Base-by-base conservation (phyloP, 2,113 vertebrate species). In the Drymodes brunneopygia region DNA sequence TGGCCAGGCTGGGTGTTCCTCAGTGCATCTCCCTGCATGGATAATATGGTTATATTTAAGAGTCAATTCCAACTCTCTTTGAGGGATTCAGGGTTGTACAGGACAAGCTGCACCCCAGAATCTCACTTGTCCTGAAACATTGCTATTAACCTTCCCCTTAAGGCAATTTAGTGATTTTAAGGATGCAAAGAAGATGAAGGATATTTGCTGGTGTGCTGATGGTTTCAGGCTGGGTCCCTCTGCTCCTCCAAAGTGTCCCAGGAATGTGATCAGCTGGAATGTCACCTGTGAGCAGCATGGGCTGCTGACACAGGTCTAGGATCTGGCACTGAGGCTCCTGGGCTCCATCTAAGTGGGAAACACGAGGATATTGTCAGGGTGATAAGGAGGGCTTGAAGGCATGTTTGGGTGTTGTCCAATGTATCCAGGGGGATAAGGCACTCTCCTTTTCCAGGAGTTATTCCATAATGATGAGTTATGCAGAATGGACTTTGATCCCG, bases 251-350 rank as follows among this genome's bases (percentile, higher is more conserved):
- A 11, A 48, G n/a, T 13, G 3, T 12, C 12, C 71, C 8, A 21
- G 77, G 62, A 58, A 33, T n/a, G 13, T 2, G 29, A 5, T 23
- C 1, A 0, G 42, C 7, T 57, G 31, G 19, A 88, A 35, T 48
- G 3, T 10, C 7, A 0, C 14, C 1, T 0, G 3, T 50, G 66
- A 65, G 33, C 10, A 8, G 8, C 15, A 1, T 0, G 31, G 58
- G 18, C 2, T 66, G 21, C 33, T 12, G 6, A 42, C 71, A 58
- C 3, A 12, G 27, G 10, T 5, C 1, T 10, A 1, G 62, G 27
- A 10, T 22, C 25, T 35, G 48, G 27, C 22, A 9, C 20, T 18
- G 61, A 36, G 56, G 12, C 16, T 88, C 13, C 44, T 33, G 58
- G 61, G 8, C 24, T 64, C 60, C 12, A 2, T 88, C 54, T 21